Conservation (phyloP, 1,140 invertebrate genomes). For the Calosoma granatense region DNA sequence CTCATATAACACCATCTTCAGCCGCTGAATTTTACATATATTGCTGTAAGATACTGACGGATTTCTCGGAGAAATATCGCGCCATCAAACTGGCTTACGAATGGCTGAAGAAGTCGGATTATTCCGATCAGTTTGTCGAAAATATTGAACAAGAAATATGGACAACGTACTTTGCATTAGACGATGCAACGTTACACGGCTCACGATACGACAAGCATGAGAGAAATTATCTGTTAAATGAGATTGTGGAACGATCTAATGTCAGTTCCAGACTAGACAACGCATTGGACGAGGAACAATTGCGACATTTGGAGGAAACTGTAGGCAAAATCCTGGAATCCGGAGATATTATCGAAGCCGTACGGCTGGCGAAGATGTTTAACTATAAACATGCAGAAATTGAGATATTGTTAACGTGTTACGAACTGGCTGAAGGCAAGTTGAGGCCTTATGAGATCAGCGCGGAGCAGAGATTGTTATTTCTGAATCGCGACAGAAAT, state of each 20-base stretch:
- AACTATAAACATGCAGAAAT: slow-evolving; percentile 34
- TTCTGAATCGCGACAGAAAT: slow-evolving; percentile 20
- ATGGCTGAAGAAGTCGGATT: slow-evolving; percentile 39
- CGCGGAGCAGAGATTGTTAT: slow-evolving; percentile 26
- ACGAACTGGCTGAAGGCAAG: slow-evolving; percentile 38
- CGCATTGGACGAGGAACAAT: slow-evolving; percentile 22
- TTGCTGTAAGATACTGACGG: slow-evolving; percentile 37
- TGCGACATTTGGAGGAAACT: slow-evolving; percentile 22
- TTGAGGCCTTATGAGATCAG: slow-evolving; percentile 31
- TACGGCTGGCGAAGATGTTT: slow-evolving; percentile 39
- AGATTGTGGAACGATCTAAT: slow-evolving; percentile 36
- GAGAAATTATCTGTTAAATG: slow-evolving; percentile 29
- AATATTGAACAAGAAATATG: slow-evolving; percentile 44
- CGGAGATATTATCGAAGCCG: slow-evolving; percentile 35
- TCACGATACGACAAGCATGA: slow-evolving; percentile 24
- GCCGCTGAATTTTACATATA: slow-evolving; percentile 44
- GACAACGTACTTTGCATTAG: slow-evolving; percentile 35
- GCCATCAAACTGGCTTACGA: slow-evolving; percentile 41
- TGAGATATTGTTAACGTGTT: slow-evolving; percentile 38
- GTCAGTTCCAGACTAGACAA: slow-evolving; percentile 15
- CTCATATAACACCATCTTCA: slow-evolving; percentile 39
- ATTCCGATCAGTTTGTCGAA: slow-evolving; percentile 32
- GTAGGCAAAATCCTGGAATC: slow-evolving; percentile 31
- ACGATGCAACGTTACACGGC: slow-evolving; percentile 29
- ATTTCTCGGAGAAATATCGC: slow-evolving; percentile 38